phyloP scores from a whole-genome alignment of 2,113 vertebrate genomes.

The Microcebus murinus region DNA sequence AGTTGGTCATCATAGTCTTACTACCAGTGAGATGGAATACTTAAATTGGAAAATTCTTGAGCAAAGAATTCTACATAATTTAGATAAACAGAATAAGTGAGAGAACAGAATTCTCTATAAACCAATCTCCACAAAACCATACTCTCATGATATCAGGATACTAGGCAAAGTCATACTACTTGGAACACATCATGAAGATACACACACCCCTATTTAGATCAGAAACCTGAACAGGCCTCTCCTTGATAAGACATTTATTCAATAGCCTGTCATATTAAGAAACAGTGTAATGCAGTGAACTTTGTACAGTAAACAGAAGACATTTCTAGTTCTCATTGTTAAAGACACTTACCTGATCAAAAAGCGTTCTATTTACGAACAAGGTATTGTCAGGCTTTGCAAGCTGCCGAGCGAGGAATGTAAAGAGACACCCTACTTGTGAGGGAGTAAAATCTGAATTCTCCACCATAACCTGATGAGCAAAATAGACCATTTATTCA shows the following conservation, averaged over 20 bases:
- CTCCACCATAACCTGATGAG: constrained; percentile 96
- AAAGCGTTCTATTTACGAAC: constrained; percentile 98
- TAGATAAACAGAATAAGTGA: constrained; percentile 17
- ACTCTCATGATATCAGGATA: background rate
- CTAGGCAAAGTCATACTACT: background rate
- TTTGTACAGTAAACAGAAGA: background rate
- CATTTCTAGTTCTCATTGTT: background rate
- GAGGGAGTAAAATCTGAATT: constrained; percentile 98
- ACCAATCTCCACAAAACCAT: constrained; percentile 11
- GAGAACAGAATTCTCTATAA: background rate
- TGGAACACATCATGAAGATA: background rate
- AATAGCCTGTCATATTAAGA: background rate
- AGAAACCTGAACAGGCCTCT: background rate
- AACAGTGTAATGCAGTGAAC: background rate
- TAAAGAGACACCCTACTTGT: constrained; percentile 98
- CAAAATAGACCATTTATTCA: constrained; percentile 19
- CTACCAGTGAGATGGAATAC: background rate
- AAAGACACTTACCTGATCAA: constrained; percentile 92
- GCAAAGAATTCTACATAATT: constrained; percentile 36
- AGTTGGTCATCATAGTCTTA: background rate
- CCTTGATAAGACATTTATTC: background rate
- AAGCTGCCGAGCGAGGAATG: constrained; percentile 96
- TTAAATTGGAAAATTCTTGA: constrained; percentile 28
- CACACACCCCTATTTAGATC: background rate
- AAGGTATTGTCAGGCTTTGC: constrained; percentile 98